Percentiles rank a stretch among this genome's conserved stretches.
These are phyloP conservation scores for Nymphalis io DNA, from an alignment of 1,140 invertebrate species.

Conservation along the genomic window DNA sequence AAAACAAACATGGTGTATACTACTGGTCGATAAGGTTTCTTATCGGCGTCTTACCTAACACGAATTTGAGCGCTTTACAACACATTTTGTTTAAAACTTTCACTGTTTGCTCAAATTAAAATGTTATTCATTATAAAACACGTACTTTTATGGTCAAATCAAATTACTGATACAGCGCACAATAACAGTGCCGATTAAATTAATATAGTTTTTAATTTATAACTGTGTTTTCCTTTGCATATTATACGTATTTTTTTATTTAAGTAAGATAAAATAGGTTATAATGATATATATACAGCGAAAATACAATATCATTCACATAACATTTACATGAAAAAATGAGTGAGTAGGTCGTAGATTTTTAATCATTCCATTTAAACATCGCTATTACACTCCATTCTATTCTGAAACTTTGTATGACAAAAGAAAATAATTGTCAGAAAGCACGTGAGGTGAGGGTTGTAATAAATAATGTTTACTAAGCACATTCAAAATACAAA, in stretches of 20 bases:
- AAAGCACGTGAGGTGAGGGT: too few relatives aligned
- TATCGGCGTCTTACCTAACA: constrained; percentile 46
- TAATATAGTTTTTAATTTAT: constrained; percentile 31
- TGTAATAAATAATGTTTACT: too few relatives aligned
- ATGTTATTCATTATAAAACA: neutral
- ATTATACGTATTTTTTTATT: constrained; percentile 14
- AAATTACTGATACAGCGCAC: neutral
- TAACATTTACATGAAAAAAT: neutral
- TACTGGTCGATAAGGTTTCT: constrained; percentile 35
- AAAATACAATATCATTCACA: too few relatives aligned
- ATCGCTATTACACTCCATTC: too few relatives aligned
- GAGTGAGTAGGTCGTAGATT: too few relatives aligned
- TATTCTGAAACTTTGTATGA: too few relatives aligned
- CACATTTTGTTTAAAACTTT: constrained; percentile 37
- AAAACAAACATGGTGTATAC: constrained; percentile 31
- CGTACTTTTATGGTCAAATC: neutral
- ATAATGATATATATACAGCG: too few relatives aligned
- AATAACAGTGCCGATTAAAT: constrained; percentile 21
- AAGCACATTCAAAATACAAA: neutral
- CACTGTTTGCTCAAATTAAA: neutral
- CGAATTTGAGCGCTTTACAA: constrained; percentile 46
- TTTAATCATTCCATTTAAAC: too few relatives aligned
- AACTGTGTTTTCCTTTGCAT: constrained; percentile 26
- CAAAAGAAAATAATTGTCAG: too few relatives aligned
- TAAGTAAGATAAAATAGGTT: neutral